A percentile compares a stretch with the other conserved stretches of the same genome.
Conservation (phyloP, 2,888 invertebrate genomes). For the Drosophila lacicola region DNA sequence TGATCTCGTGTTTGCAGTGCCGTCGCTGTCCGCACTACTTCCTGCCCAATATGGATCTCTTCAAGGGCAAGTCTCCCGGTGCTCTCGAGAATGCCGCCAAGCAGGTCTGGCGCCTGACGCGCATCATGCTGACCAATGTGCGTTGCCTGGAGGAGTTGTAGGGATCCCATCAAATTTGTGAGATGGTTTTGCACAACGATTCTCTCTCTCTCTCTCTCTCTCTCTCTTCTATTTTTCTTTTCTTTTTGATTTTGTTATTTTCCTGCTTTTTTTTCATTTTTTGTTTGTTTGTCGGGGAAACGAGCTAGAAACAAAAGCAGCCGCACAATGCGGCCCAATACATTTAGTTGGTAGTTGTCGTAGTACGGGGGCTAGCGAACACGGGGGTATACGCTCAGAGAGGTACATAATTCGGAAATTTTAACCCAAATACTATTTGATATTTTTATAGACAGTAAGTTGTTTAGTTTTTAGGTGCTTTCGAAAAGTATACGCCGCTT, state of each 20-base stretch:
- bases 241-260: conserved; percentile 16
- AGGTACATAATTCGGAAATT: conserved; percentile 62
- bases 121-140: conserved; percentile 96
- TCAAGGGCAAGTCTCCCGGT: conserved; percentile 96
- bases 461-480: conserved; percentile 78
- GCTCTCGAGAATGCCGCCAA: conserved; percentile 97
- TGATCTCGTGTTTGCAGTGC: conserved; percentile 98
- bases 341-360: conserved; percentile 22
- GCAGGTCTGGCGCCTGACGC: conserved; percentile 95
- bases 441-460: conserved; percentile 71
- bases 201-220: conserved; percentile 2
- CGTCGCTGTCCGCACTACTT: conserved; percentile 98
- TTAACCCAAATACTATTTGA: conserved; percentile 80
- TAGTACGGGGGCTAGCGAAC: conserved; percentile 5
- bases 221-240: conserved; percentile 9
- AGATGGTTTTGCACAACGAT: conserved; percentile 14
- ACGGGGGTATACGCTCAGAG: conserved; percentile 42
- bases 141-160: conserved; percentile 96
- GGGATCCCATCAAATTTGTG: conserved; percentile 29
- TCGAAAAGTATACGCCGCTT: conserved; percentile 83
- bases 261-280: conserved; percentile 3
- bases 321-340: conserved; percentile 28
- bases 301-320: conserved; percentile 43
- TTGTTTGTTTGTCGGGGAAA: conserved; percentile 13
- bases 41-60: conserved; percentile 96